Percentiles rank a stretch among this genome's conserved stretches.
These are phyloP conservation scores for Megalopta genalis DNA, from an alignment of 1,140 invertebrate species.

Conservation along the genomic window DNA sequence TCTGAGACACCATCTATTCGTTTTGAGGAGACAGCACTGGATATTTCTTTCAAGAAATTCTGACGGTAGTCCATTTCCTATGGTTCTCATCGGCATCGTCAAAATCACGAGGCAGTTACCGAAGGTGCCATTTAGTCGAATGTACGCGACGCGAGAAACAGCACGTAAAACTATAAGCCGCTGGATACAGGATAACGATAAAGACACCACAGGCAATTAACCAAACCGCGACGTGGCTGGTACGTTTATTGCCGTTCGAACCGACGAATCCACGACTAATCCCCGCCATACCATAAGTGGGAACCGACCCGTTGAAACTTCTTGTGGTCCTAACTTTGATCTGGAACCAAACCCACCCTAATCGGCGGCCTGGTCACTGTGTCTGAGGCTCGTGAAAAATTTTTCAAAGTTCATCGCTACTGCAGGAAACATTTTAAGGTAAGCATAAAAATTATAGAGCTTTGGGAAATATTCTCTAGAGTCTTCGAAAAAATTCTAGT, in stretches of 20 bases:
- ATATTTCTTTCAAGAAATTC: background rate
- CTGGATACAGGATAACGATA: background rate
- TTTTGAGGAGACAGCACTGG: background rate
- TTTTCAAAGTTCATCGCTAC: too few relatives aligned
- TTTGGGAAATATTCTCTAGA: too few relatives aligned
- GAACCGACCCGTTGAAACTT: slow-evolving; percentile 28
- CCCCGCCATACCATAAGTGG: background rate
- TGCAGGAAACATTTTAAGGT: too few relatives aligned
- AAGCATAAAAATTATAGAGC: too few relatives aligned
- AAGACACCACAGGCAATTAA: background rate
- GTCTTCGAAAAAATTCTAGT: too few relatives aligned
- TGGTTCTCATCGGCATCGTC: background rate
- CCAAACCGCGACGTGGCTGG: background rate
- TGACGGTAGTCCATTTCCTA: background rate
- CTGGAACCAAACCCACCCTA: too few relatives aligned
- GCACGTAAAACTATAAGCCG: slow-evolving; percentile 2
- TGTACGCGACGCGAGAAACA: background rate
- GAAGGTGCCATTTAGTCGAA: background rate
- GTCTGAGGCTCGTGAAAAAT: too few relatives aligned
- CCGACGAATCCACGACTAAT: slow-evolving; percentile 14
- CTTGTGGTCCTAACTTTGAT: slow-evolving; percentile 24
- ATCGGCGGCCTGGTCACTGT: too few relatives aligned
- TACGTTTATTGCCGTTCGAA: background rate
- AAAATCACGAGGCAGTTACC: background rate
- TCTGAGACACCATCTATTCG: too few relatives aligned